phyloP scores from a whole-genome alignment of 2,888 invertebrate genomes.

The Rhabditophanes sp. region DNA sequence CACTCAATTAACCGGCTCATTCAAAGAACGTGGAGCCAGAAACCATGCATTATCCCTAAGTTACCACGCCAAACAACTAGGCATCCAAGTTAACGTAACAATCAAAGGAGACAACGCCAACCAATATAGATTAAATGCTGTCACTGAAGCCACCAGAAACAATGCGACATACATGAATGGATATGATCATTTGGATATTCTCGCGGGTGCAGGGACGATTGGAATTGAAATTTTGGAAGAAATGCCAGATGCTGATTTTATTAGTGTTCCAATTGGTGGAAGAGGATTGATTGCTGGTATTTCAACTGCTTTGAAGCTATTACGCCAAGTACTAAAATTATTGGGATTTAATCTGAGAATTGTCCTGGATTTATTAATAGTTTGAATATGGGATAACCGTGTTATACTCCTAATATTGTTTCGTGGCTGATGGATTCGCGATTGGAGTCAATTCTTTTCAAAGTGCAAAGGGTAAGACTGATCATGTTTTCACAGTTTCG shows the following conservation, averaged over 20 bases:
- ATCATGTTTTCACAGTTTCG: slow-evolving; percentile 46
- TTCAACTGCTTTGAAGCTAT: slow-evolving; percentile 68
- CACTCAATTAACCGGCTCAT: too few relatives aligned
- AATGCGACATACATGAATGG: slow-evolving; percentile 68
- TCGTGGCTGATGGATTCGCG: slow-evolving; percentile 75
- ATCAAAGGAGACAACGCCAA: too few relatives aligned
- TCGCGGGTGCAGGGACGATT: slow-evolving; percentile 82
- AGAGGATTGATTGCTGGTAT: slow-evolving; percentile 78
- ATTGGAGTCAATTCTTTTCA: slow-evolving; percentile 70
- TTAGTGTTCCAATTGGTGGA: slow-evolving; percentile 82
- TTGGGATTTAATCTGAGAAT: slow-evolving; percentile 75
- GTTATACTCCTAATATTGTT: too few relatives aligned
- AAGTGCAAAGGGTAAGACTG: slow-evolving; percentile 58
- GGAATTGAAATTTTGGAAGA: slow-evolving; percentile 79
- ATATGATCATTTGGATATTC: slow-evolving; percentile 81
- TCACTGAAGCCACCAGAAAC: too few relatives aligned
- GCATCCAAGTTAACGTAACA: slow-evolving; percentile 64
- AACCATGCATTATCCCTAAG: slow-evolving; percentile 74
- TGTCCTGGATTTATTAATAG: slow-evolving; percentile 68
- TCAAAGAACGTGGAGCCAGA: too few relatives aligned
- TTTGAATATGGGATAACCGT: slow-evolving; percentile 43
- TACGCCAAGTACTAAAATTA: slow-evolving; percentile 65
- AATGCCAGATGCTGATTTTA: slow-evolving; percentile 60
- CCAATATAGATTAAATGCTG: too few relatives aligned
- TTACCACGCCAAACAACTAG: slow-evolving; percentile 60